Evolutionary conservation across 2,888 invertebrate species (phyloP).

Genomic region (Meteorus colon): DNA sequence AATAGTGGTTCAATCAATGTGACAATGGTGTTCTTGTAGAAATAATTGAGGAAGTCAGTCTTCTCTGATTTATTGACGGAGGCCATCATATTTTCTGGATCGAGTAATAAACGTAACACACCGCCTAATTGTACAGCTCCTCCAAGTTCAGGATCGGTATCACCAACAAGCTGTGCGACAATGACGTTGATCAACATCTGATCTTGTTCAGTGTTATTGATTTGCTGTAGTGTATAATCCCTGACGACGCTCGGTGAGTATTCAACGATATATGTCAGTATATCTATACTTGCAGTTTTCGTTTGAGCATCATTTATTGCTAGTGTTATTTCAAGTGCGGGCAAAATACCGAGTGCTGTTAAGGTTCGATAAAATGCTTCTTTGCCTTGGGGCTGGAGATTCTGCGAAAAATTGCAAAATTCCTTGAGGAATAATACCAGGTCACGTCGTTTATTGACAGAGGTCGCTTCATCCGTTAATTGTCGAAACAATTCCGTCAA

Average conservation of each 20-base stretch:
- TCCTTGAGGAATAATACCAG: conserved; percentile 98
- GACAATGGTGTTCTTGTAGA: conserved; percentile 98
- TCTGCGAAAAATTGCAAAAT: conserved; percentile 99
- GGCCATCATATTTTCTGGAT: conserved; percentile 98
- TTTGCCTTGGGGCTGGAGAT: conserved; percentile 96
- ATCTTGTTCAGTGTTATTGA: conserved; percentile 92
- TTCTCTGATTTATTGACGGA: conserved; percentile 96
- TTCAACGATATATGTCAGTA: conserved; percentile 98
- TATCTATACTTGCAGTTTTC: conserved; percentile 97
- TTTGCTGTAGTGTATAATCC: conserved; percentile 96
- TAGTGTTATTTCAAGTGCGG: conserved; percentile 92
- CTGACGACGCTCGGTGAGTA: conserved; percentile 97
- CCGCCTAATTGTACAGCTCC: conserved; percentile 98
- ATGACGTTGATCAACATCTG: conserved; percentile 96
- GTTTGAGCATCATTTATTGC: conserved; percentile 94
- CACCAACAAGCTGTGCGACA: conserved; percentile 98
- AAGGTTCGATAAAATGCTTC: conserved; percentile 98
- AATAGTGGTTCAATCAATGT: conserved; percentile 96
- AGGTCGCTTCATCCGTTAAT: conserved; percentile 91
- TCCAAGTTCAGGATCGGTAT: conserved; percentile 96
- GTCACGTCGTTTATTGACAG: conserved; percentile 90
- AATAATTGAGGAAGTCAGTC: conserved; percentile 97
- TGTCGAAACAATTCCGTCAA: conserved; percentile 95
- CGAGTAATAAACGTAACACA: conserved; percentile 91
- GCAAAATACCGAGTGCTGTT: conserved; percentile 89